phyloP scores from a whole-genome alignment of 2,797 vertebrate genomes.

The Thalassophryne amazonica region DNA sequence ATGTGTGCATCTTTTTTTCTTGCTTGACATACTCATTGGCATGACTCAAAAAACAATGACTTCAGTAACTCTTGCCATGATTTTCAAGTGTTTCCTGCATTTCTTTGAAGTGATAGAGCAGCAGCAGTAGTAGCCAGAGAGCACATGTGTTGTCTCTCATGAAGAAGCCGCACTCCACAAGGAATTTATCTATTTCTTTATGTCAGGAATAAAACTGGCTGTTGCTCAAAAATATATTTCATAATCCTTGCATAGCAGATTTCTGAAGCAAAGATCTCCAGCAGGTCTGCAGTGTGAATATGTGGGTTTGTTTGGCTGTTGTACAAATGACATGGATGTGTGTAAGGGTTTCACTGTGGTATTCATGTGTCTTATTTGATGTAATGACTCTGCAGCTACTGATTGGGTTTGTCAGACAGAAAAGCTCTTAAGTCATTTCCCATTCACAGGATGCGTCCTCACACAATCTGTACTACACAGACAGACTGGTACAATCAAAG shows the following conservation, averaged over 20 bases:
- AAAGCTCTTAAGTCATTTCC: no score
- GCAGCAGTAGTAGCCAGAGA: no score
- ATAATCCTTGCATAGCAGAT: not conserved
- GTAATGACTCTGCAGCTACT: not conserved
- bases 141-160: not conserved
- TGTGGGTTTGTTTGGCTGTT: not conserved
- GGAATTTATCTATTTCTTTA: not conserved
- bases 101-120: no score
- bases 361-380: not conserved
- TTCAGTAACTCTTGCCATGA: no score
- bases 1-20: no score
- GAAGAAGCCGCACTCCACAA: not conserved
- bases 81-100: no score
- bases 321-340: not conserved
- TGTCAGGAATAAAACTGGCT: not conserved
- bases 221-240: not conserved
- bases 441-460: no score
- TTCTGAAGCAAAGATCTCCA: not conserved
- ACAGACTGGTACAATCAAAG: no score
- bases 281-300: not conserved
- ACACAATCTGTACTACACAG: no score
- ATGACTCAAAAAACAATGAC: no score
- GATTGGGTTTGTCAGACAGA: no score
- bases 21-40: no score
- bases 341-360: not conserved